Base-by-base conservation (phyloP, 1,140 invertebrate genomes). In the Zaprionus camerounensis region DNA sequence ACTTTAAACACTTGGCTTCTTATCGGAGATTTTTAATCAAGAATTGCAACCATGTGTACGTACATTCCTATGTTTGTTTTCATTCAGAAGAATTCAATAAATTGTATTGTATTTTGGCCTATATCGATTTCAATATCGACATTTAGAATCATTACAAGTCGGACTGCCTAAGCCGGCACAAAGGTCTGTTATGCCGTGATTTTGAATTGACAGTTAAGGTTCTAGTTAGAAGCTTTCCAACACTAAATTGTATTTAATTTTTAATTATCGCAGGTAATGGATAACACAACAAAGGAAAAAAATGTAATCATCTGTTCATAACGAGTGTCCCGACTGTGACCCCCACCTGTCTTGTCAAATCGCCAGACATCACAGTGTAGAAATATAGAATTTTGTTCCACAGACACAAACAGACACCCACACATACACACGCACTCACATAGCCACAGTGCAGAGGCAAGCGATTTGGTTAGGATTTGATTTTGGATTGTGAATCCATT, bases 331-430 rank as follows among this genome's bases (percentile, higher is more conserved):
- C 57, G 65, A 31, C 28, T 34, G 41, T 59, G 69, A 75, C 61
- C 56, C 61, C 68, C 61, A 75, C 68, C 62, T 71, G 53, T 38
- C 34, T 65, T 55, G 59, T 15, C 55, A 31, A 44, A 24, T 11
- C 36, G 36, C 34, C 68, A 70, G 58, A 70, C 72, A 31, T 38
- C 26, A 38, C 20, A 34, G n/a, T 57, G 49, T 44, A 69, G 26
- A 62, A 46, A 58, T 65, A 76, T 65, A 76, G 73, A 76, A 76
- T 76, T 76, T 76, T 65, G 44, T 71, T 65, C 73, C 51, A 44
- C 65, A 34, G 13, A 49, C 49, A 73, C 20, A 68, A 51, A 15
- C 26, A 59, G 56, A 55, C 12, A 61, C 26, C 24, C 71, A 57
- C 38, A 65, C 55, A 68, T 7, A 68, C 38, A 59, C 56, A 59